These are phyloP conservation scores for Zootoca vivipara DNA, from an alignment of 2,113 vertebrate species.

Conservation along the genomic window DNA sequence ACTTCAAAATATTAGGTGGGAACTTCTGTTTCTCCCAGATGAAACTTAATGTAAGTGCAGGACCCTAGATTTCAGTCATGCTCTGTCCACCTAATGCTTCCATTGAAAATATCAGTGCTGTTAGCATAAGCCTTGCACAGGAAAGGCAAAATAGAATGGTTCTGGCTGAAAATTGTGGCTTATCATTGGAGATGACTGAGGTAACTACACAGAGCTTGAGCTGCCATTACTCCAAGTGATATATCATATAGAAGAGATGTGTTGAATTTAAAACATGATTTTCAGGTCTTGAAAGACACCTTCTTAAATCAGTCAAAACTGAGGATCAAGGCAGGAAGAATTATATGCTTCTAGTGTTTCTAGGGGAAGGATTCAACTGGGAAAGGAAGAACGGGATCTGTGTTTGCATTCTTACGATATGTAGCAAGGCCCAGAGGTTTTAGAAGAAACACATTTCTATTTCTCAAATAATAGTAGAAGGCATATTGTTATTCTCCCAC, in stretches of 20 bases:
- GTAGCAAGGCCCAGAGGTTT: background rate
- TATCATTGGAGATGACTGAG: background rate
- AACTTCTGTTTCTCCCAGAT: background rate
- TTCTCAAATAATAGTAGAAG: background rate
- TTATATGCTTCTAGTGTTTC: background rate
- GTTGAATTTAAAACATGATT: background rate
- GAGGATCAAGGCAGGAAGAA: background rate
- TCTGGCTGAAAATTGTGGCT: background rate
- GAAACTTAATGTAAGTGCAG: background rate
- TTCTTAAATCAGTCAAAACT: background rate
- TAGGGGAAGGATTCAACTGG: background rate
- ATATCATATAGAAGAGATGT: background rate
- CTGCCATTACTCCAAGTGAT: background rate
- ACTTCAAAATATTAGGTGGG: background rate
- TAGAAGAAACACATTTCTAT: background rate
- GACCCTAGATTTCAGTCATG: background rate
- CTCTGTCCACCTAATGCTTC: background rate
- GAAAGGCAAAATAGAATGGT: background rate
- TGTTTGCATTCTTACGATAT: background rate
- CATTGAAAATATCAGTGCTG: background rate
- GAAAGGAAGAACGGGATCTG: background rate
- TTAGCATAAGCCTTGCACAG: background rate
- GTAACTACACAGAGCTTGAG: too few species aligned
- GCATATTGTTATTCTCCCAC: background rate
- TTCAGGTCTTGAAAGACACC: background rate